These are phyloP conservation scores for Luffia ferchaultella DNA, from an alignment of 2,888 invertebrate genomes.

Conservation along the genomic window DNA sequence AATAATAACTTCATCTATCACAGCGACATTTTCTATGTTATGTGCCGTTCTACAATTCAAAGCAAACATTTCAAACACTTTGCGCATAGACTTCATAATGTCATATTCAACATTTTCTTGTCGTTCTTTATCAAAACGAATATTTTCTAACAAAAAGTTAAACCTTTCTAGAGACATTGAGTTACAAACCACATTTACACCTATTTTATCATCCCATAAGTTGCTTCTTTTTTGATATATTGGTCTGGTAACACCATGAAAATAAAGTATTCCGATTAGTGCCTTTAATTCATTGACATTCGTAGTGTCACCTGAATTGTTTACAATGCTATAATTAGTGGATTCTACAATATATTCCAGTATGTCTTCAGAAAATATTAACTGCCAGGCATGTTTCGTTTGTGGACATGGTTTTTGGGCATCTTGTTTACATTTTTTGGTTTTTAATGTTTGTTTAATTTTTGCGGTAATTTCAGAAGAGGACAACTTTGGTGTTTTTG, in stretches of 20 bases:
- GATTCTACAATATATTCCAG: conserved; percentile 44
- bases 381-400: conserved; percentile 47
- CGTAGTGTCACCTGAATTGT: conserved; percentile 25
- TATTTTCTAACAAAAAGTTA: conserved; percentile 39
- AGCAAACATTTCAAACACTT: conserved; percentile 52
- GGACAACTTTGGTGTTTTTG: conserved; percentile 25
- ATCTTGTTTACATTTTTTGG: conserved; percentile 5
- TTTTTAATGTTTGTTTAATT: neutral
- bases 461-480: neutral
- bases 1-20: conserved; percentile 50
- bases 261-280: conserved; percentile 48
- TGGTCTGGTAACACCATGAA: conserved; percentile 49
- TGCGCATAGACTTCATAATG: conserved; percentile 45
- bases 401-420: conserved; percentile 24
- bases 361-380: conserved; percentile 45
- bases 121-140: conserved; percentile 37
- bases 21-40: conserved; percentile 33
- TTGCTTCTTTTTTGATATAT: conserved; percentile 41
- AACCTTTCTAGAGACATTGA: conserved; percentile 45
- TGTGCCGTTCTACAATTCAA: conserved; percentile 46
- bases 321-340: conserved; percentile 44
- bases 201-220: conserved; percentile 43
- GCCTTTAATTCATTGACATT: conserved; percentile 41
- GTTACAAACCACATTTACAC: conserved; percentile 33
- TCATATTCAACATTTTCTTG: conserved; percentile 33